Percentiles rank a stretch among this genome's conserved stretches.
phyloP scores from a whole-genome alignment of 2,888 invertebrate genomes.

The Branchipolynoe longqiensis region DNA sequence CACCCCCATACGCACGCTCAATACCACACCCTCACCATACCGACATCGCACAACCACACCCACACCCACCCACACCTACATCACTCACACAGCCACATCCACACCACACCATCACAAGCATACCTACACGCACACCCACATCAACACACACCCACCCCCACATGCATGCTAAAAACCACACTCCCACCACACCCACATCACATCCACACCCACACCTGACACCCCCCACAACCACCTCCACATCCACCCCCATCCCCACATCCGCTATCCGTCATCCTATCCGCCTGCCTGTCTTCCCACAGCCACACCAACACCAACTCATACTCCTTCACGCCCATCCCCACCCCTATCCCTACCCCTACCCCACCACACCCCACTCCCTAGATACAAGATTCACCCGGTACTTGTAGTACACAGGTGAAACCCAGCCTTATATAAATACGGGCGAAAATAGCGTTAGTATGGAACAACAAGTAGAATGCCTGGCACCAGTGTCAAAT shows the following conservation, averaged over 20 bases:
- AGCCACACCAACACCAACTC: neutral
- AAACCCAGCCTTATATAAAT: too few relatives aligned
- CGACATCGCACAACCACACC: neutral
- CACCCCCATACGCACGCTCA: neutral
- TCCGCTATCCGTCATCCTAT: too few relatives aligned
- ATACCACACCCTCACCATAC: neutral
- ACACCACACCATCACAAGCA: neutral
- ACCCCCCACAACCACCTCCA: neutral
- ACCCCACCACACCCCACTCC: neutral
- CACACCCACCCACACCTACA: neutral
- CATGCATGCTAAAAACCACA: neutral
- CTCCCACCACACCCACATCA: neutral
- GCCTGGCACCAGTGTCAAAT: too few relatives aligned
- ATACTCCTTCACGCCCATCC: neutral
- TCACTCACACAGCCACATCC: neutral
- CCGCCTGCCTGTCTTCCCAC: too few relatives aligned
- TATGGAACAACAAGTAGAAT: too few relatives aligned
- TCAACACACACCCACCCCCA: neutral
- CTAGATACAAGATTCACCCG: neutral
- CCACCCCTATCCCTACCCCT: neutral
- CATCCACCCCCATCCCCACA: too few relatives aligned
- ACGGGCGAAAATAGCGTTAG: too few relatives aligned
- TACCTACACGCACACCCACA: neutral
- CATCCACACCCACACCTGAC: neutral
- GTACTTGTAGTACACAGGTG: too few relatives aligned